Evolutionary conservation across 2,113 vertebrate genomes (phyloP).

Genomic region (Pluvianellus socialis): DNA sequence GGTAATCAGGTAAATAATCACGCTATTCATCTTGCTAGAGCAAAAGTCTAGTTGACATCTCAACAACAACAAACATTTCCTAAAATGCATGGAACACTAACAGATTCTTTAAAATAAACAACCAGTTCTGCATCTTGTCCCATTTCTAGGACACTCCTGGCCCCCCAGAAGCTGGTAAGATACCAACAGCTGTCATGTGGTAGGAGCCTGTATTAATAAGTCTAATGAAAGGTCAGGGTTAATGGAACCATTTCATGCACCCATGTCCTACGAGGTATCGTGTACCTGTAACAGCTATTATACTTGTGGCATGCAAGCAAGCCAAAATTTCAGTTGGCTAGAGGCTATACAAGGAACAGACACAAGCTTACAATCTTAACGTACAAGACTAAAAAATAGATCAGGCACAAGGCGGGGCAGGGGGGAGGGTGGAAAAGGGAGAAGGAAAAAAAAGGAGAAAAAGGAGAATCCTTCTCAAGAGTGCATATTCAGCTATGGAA

Average conservation of each 20-base stretch:
- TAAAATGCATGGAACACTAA: background rate
- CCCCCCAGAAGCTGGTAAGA: background rate
- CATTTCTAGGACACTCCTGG: background rate
- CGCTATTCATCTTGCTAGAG: background rate
- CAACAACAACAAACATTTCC: background rate
- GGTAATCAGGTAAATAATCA: background rate
- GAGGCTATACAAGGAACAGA: background rate
- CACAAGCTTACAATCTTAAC: background rate
- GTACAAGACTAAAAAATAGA: background rate
- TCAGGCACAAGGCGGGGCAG: too few species aligned
- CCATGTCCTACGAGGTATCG: background rate
- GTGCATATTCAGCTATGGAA: rapidly evolving
- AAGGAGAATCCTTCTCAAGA: background rate
- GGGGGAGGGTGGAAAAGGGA: rapidly evolving
- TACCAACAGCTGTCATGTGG: background rate
- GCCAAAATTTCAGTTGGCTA: background rate
- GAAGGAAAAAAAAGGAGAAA: too few species aligned
- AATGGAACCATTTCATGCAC: background rate
- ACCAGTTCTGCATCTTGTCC: background rate
- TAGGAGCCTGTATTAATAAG: background rate
- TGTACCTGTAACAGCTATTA: background rate
- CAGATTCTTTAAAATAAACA: background rate
- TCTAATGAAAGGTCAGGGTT: background rate
- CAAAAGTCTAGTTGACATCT: background rate
- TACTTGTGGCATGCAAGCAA: background rate